Evolutionary conservation across 2,797 vertebrate species (phyloP), one percentile per base, ranked within the genome.

Genomic region (Sebastiscus albofasciatus): DNA sequence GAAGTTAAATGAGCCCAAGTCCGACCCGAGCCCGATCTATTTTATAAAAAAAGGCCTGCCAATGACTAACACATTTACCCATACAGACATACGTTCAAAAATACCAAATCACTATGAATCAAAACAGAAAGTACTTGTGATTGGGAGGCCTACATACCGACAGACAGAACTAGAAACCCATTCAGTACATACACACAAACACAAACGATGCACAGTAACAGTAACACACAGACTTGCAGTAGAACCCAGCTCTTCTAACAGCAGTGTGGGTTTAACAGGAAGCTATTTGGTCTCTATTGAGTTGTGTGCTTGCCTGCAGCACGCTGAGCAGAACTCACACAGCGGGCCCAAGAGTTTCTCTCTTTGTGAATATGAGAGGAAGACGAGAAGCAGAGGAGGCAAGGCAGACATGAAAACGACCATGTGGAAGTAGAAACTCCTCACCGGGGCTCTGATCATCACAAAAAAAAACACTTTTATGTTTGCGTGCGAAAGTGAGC

Each of bases 241-340:
- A 18, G 49, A 66, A 64, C 69, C 46, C 74, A 59, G 75, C 49
- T 69, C 69, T 71, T 61, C 85, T 72, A 69, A 78, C 80, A 82
- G 73, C 85, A 61, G 66, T 81, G 80, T 76, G 71, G 67, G 81
- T 75, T 90, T 87, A 89, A 88, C 83, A 56, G 76, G 75, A 84
- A 78, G 67, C 72, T 58, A 59, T 86, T 72, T 85, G 76, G 73
- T 87, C 71, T 88, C 75, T 26, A 20, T 52, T 79, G 88, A 87
- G 84, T 72, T 80, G 66, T 69, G 72, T 42, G 56, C 72, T 73
- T 62, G 79, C 79, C 77, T 79, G 68, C 58, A 76, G 78, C 68
- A 75, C 61, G 3, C 31, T 39, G 76, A 83, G 61, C 67, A 83
- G 86, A 88, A 77, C 39, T 86, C 68, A 70, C 83, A 80, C 73